Evolutionary conservation across 2,888 invertebrate genomes (phyloP), one percentile per base, ranked within the genome.

Genomic region (Microctonus brassicae): DNA sequence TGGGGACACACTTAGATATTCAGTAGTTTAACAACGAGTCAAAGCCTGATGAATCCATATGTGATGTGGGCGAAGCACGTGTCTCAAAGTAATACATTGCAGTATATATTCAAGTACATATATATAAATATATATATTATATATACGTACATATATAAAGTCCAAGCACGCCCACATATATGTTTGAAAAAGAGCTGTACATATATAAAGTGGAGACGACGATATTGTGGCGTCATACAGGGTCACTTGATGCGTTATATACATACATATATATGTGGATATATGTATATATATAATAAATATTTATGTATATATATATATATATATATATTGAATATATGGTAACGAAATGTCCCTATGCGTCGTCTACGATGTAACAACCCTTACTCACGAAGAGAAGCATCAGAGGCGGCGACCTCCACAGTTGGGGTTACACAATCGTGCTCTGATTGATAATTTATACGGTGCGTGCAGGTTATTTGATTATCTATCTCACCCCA

Each of bases 381-480:
- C 78, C 78, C 78, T 76, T 74, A 68, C 70, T 11, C 57, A 42
- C 57, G 70, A n/a, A 47, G 47, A 47, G 29, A 29, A 29, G 7
- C 4, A 47, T 1, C 17, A 6, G 36, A 65, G 71, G 74, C 77
- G 78, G 74, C 66, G 70, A 73, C 70, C 83, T 80, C 80, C 78
- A 47, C 47, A 47, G 6, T 80, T 83, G 80, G 85, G 83, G 82
- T 84, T 83, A 82, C 84, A 86, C 86, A 86, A 86, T 86, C 84
- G 86, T 80, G 79, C 76, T 80, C 86, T 86, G 86, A 86, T 86
- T 86, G 86, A 86, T 86, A 86, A 86, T 86, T 86, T 86, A 86
- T 86, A 86, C 86, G 83, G 85, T 86, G 86, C 86, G 86, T 84
- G 83, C 82, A 84, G 84, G 85, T 86, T 86, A 86, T 86, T 86